Base-by-base conservation (phyloP, 2,888 invertebrate genomes). In the Amphipoea oculea region DNA sequence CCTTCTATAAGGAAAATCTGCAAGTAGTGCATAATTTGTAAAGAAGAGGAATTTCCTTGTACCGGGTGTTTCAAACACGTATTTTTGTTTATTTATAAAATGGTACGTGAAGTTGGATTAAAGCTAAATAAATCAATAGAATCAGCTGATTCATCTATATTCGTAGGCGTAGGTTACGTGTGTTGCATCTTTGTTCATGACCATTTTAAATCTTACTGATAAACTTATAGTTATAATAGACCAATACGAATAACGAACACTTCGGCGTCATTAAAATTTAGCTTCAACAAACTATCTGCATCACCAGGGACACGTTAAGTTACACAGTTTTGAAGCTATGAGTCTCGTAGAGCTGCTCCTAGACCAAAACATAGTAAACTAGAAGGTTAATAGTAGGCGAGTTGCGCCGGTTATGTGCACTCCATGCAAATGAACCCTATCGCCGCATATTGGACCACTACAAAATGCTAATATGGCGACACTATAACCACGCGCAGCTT, bases 1-100 rank as follows among this genome's bases (percentile, higher is more conserved):
- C 72, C 66, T 76, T 78, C 57, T 67, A 76, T 78, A 78, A 86
- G 88, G 88, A 89, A 88, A 89, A 83, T 89, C 76, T 78, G 54
- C 75, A 81, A 42, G n/a, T 78, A 51, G 36, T 77, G 62, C 70
- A 82, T 78, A 81, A 81, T 82, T 87, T 78, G 77, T 67, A 4
- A 69, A 79, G 65, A 66, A 45, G 66, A 48, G 9, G n/a, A 36
- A 54, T 81, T 88, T 88, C 86, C 86, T 83, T 40, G 73, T 88
- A 79, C 57, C 70, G 36, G 76, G 65, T 83, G 51, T 72, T 83
- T 74, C n/a, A 54, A 74, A 67, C 70, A 54, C 20, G 17, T 12
- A 2, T 36, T 80, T 51, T n/a, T 63, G 17, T 42, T 65, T 63
- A 65, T 65, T 71, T 66, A 51, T 29, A 9, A 57, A 54, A 48